These are phyloP conservation scores for Drosophila melanosoma DNA, from an alignment of 2,888 invertebrate species.

Conservation along the genomic window DNA sequence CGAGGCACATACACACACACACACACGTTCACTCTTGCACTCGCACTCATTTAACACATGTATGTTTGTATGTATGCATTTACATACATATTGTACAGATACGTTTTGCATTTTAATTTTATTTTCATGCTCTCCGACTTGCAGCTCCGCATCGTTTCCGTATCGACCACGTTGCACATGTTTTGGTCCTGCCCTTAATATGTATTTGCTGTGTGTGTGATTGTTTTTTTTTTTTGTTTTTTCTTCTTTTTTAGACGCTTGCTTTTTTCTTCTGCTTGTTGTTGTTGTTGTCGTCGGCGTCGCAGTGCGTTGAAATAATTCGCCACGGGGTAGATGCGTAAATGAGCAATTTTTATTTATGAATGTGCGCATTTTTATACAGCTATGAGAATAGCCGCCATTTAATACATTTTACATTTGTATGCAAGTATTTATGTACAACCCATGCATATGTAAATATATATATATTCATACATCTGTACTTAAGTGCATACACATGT, in stretches of 20 bases:
- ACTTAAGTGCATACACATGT: constrained; percentile 18
- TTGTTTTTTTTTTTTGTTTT: constrained; percentile 17
- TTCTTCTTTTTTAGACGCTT: constrained; percentile 19
- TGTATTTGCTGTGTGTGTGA: constrained; percentile 1
- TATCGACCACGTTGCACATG: constrained; percentile 64
- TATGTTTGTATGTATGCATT: constrained; percentile 15
- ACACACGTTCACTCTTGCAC: constrained; percentile 23
- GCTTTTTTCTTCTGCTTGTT: constrained; percentile 24
- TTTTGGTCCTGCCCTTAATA: constrained; percentile 62
- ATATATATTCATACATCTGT: not conserved
- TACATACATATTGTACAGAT: constrained; percentile 57
- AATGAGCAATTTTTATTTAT: constrained; percentile 77
- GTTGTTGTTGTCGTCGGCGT: constrained; percentile 34
- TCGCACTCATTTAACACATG: constrained; percentile 37
- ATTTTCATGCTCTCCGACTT: constrained; percentile 70
- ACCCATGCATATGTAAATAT: not conserved
- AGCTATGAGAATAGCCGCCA: constrained; percentile 48
- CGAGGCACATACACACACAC: constrained; percentile 39
- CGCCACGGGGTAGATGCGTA: constrained; percentile 75
- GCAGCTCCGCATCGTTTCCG: constrained; percentile 44
- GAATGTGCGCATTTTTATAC: constrained; percentile 48
- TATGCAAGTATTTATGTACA: constrained; percentile 9
- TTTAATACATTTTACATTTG: constrained; percentile 21
- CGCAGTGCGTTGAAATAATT: constrained; percentile 70
- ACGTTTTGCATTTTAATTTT: constrained; percentile 78